Conservation (phyloP, 1,140 invertebrate genomes). For the Thaumatotibia leucotreta region DNA sequence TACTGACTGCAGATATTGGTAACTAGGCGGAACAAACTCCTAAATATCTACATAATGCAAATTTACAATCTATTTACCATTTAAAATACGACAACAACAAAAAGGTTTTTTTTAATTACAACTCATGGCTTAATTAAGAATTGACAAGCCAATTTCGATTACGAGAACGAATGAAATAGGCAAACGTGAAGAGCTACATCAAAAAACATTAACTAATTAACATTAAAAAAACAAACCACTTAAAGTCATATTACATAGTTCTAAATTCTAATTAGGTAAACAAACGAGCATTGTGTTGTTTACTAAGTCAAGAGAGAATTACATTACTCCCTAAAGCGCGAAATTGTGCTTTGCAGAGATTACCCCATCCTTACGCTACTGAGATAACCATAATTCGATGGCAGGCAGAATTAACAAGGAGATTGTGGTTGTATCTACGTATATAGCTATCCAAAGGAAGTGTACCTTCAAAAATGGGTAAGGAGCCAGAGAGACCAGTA, state of each 20-base stretch:
- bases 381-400: constrained; percentile 41
- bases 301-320: constrained; percentile 25
- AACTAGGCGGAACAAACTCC: constrained; percentile 67
- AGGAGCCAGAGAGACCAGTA: no score
- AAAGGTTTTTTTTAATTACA: not conserved
- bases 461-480: constrained; percentile 16
- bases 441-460: not conserved
- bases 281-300: constrained; percentile 22
- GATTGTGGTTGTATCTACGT: constrained; percentile 23
- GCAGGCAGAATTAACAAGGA: constrained; percentile 39
- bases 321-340: constrained; percentile 22
- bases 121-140: not conserved
- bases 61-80: constrained; percentile 31
- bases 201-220: not conserved
- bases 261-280: constrained; percentile 20
- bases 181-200: no score
- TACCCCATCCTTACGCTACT: constrained; percentile 34
- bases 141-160: constrained; percentile 16
- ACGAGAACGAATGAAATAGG: no score
- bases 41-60: constrained; percentile 38
- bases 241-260: not conserved
- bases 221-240: not conserved
- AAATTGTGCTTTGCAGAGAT: constrained; percentile 27
- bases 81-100: not conserved
- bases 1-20: constrained; percentile 31